These are phyloP conservation scores for Fundulus diaphanus DNA, from an alignment of 2,797 vertebrate genomes.

Conservation along the genomic window DNA sequence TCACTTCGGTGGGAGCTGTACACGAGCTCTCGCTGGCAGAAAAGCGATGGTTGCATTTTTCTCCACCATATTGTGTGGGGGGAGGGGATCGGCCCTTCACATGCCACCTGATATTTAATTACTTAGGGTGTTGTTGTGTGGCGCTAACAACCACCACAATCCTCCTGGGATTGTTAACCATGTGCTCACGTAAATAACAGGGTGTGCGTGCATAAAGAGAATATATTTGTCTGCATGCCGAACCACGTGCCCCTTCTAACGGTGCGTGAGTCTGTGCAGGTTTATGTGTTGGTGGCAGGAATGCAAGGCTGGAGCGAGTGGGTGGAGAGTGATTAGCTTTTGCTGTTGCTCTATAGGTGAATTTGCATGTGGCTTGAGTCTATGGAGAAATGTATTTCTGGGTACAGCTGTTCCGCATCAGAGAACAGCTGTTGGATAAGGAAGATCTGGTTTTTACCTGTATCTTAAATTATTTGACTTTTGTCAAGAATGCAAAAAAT, in stretches of 20 bases:
- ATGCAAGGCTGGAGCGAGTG: constrained; percentile 32
- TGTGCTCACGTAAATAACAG: not conserved
- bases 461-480: not conserved
- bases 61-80: not conserved
- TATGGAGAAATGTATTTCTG: not conserved
- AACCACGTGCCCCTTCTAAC: not conserved
- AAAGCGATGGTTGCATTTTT: not conserved
- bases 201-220: not conserved
- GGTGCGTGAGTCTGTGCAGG: not conserved
- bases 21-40: not conserved
- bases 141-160: not conserved
- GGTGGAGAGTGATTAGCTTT: constrained; percentile 35
- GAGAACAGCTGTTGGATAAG: not conserved
- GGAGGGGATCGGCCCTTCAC: not conserved
- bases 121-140: not conserved
- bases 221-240: not conserved
- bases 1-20: not conserved
- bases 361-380: not conserved
- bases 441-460: not conserved
- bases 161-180: not conserved
- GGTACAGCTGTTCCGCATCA: not conserved
- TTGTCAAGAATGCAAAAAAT: not conserved
- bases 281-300: constrained; percentile 7
- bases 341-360: constrained; percentile 27
- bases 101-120: constrained; percentile 2